Base-by-base conservation (phyloP, 2,888 invertebrate species). In the Auanema sp. region DNA sequence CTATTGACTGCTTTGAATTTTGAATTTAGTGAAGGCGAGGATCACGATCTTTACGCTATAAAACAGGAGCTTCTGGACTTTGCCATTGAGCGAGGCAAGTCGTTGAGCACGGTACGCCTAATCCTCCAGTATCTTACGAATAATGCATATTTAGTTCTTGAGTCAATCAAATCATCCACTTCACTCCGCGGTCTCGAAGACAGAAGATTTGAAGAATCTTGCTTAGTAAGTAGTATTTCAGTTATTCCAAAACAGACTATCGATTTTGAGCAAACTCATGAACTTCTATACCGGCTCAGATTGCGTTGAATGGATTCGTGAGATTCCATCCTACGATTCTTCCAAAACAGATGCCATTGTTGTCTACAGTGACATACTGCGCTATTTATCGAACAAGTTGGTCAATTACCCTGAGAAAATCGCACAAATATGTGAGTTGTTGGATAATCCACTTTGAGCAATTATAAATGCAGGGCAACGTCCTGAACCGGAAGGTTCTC, bases 371-470 rank as follows among this genome's bases (percentile, higher is more conserved):
- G 61, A 68, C 52, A 69, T 72, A 14, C 23, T 67, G 4, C 59
- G 66, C 3, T 67, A 55, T 40, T 41, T 72, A 11, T 42, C 56
- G 1, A 52, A 61, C 44, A 72, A 72, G 58, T 72, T 68, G 42
- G 64, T 66, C 14, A 60, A 44, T 14, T 41, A 61, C 18, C 69
- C 66, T 11, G 16, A 47, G 0, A 67, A 55, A 55, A 41, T 72
- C 3, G 52, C 62, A 1, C 40, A 40, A 52, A 60, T 60, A 33
- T 72, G 66, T 66, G 33, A 55, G 62, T 58, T 44, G 25, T 12
- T 14, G 4, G 6, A 4, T 14, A 33, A 33, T 33, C 33, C 33
- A 33, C 8, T 33, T 33, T 33, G 33, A 33, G 8, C 8, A 33
- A 33, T 33, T 33, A 33, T 3, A 8, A 33, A 33, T 33, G 33